Conservation (phyloP, 2,888 invertebrate species). For the Oscheius sp. region DNA sequence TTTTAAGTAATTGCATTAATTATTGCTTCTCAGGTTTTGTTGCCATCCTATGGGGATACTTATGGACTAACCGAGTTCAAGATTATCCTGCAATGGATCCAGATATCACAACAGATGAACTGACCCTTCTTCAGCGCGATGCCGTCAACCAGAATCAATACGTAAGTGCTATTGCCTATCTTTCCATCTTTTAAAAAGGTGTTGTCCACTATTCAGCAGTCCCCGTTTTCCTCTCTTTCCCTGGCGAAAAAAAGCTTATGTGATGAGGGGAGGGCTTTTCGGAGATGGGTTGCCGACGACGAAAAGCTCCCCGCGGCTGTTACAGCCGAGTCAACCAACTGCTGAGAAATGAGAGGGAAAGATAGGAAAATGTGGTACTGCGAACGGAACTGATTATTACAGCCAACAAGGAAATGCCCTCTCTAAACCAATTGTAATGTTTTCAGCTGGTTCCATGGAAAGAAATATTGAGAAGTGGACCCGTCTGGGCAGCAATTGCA, state of each 20-base stretch:
- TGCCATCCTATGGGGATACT: slow-evolving; percentile 60
- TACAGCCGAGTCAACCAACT: slow-evolving; percentile 27
- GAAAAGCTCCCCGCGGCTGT: slow-evolving; percentile 15
- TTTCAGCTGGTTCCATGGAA: slow-evolving; percentile 74
- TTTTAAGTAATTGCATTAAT: neutral
- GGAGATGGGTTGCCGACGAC: slow-evolving; percentile 3
- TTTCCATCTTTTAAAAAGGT: neutral
- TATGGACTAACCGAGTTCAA: slow-evolving; percentile 74
- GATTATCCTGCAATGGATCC: slow-evolving; percentile 75
- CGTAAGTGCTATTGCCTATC: slow-evolving; percentile 44
- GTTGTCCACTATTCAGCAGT: neutral
- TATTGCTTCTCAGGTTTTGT: slow-evolving; percentile 46
- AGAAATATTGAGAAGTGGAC: slow-evolving; percentile 73
- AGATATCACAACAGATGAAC: slow-evolving; percentile 74
- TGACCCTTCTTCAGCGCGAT: slow-evolving; percentile 74
- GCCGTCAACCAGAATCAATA: slow-evolving; percentile 59
- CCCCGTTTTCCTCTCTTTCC: slow-evolving; percentile 1
- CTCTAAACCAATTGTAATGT: neutral
- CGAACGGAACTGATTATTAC: slow-evolving; percentile 10
- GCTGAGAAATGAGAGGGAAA: slow-evolving; percentile 12
- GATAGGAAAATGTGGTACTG: slow-evolving; percentile 13
- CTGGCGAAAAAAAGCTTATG: slow-evolving; percentile 9
- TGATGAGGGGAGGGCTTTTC: slow-evolving; percentile 7
- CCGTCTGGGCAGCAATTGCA: slow-evolving; percentile 75
- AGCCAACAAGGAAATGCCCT: slow-evolving; percentile 2